Conservation (phyloP, 64 coral and sea anemone genomes). For the Hydrozoanthus tunicans region DNA sequence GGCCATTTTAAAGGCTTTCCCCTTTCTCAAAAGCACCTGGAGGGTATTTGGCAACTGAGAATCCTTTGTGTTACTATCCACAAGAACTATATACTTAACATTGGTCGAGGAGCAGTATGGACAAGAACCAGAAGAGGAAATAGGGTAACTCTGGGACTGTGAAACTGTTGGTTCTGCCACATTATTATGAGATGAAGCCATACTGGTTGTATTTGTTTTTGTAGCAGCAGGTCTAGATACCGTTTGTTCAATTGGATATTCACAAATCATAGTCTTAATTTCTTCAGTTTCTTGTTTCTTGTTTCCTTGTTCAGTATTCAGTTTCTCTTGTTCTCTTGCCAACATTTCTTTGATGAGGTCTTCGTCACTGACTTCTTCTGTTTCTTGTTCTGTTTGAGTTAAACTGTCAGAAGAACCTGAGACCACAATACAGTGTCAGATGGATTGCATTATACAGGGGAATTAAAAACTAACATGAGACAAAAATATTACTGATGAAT, state of each 20-base stretch:
- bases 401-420: slow-evolving; percentile 34
- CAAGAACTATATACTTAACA: slow-evolving; percentile 94
- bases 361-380: slow-evolving; percentile 89
- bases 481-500: too few relatives aligned
- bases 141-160: slow-evolving; percentile 51
- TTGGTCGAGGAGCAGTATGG: slow-evolving; percentile 78
- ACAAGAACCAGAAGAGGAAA: slow-evolving; percentile 81
- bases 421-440: not conserved
- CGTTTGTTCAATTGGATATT: slow-evolving; percentile 22
- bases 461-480: too few relatives aligned
- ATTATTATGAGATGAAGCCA: not conserved
- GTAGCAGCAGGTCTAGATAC: not conserved
- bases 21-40: slow-evolving; percentile 63
- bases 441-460: not conserved
- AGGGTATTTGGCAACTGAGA: slow-evolving; percentile 79
- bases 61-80: slow-evolving; percentile 73
- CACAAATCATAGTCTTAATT: slow-evolving; percentile 42
- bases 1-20: slow-evolving; percentile 98
- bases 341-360: slow-evolving; percentile 96
- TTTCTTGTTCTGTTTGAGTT: slow-evolving; percentile 66
- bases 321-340: slow-evolving; percentile 83
- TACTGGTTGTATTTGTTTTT: slow-evolving; percentile 14
- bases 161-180: not conserved
- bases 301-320: slow-evolving; percentile 19
- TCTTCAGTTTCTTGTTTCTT: slow-evolving; percentile 9